Percentiles rank a stretch among this genome's conserved stretches.
phyloP scores from a whole-genome alignment of 2,797 vertebrate species.

The Rhinichthys osculus region DNA sequence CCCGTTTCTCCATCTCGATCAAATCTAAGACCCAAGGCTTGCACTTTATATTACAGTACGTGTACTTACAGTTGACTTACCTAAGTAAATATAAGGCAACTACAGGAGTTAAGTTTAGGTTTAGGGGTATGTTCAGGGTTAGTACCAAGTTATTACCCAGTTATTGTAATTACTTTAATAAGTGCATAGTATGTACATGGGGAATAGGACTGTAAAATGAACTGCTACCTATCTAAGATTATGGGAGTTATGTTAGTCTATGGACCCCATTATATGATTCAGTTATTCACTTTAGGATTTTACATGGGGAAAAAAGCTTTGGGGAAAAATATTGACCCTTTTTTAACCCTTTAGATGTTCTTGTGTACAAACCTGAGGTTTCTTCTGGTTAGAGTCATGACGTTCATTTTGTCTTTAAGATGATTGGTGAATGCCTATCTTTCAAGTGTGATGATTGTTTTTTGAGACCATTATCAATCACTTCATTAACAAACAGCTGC shows the following conservation, averaged over 20 bases:
- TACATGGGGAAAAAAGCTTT: neutral
- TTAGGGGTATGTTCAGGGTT: too few species aligned
- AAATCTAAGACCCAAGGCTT: neutral
- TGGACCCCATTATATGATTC: constrained; percentile 7
- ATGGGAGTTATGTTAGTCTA: neutral
- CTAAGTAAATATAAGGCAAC: neutral
- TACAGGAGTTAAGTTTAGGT: neutral
- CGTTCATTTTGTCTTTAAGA: neutral
- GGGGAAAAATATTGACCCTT: neutral
- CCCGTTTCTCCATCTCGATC: neutral
- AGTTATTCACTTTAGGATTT: neutral
- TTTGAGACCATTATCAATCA: constrained; percentile 50
- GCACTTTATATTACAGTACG: too few species aligned
- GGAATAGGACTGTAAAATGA: too few species aligned
- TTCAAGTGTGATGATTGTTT: constrained; percentile 57
- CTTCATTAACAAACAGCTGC: constrained; percentile 55
- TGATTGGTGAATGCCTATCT: neutral
- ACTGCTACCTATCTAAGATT: neutral
- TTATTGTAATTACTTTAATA: too few species aligned
- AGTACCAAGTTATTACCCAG: too few species aligned
- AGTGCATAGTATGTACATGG: too few species aligned
- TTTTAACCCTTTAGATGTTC: neutral
- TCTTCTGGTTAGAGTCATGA: neutral
- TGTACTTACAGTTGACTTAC: too few species aligned
- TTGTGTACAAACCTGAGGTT: neutral